phyloP scores from a whole-genome alignment of 2,113 vertebrate species.

The Prolemur simus region DNA sequence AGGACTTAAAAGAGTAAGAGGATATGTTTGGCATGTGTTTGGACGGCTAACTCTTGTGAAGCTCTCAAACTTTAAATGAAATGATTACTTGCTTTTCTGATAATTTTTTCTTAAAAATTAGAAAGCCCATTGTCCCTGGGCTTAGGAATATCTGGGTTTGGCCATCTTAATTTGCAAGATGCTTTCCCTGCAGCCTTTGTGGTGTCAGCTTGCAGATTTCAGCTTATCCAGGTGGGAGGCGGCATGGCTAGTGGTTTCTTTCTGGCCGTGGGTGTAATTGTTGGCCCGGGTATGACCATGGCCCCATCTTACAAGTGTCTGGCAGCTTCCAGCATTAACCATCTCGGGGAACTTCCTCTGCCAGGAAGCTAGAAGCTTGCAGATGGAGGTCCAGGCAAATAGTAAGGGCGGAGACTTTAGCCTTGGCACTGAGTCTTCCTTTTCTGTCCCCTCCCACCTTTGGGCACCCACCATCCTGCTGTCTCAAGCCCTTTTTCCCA shows the following conservation, averaged over 20 bases:
- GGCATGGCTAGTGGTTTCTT: background rate
- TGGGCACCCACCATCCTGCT: background rate
- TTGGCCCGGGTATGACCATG: background rate
- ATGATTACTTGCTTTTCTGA: background rate
- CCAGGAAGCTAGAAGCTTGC: background rate
- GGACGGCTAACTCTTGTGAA: background rate
- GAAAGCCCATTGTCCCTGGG: background rate
- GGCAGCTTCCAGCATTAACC: background rate
- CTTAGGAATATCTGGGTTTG: background rate
- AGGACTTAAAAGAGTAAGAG: background rate
- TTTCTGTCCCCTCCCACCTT: background rate
- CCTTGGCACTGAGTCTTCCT: background rate
- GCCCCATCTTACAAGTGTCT: accelerated
- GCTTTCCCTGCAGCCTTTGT: background rate
- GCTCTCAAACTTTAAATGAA: background rate
- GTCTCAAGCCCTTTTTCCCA: background rate
- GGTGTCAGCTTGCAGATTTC: background rate
- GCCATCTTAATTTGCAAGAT: background rate
- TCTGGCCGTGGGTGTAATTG: background rate
- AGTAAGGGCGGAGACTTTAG: background rate
- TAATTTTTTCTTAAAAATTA: background rate
- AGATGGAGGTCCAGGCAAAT: background rate
- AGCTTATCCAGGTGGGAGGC: background rate
- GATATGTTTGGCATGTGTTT: background rate
- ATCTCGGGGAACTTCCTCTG: background rate